Evolutionary conservation across 2,797 vertebrate genomes (phyloP), one percentile per base, ranked within the genome.

Genomic region (Cossypha heuglini): DNA sequence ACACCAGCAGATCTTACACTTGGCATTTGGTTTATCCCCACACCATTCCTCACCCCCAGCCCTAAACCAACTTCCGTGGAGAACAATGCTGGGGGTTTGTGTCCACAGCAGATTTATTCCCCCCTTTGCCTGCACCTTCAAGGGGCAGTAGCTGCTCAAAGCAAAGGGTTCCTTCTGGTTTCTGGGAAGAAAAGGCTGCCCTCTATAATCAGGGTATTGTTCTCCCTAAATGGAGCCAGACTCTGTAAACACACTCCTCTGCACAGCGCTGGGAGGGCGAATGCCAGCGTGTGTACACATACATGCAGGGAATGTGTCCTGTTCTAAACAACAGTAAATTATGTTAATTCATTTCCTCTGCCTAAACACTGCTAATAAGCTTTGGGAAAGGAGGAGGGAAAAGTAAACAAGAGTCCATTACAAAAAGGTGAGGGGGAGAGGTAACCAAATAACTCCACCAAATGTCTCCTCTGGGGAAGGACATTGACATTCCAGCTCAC

Each of bases 261-360:
- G 96, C 91, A 46, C 91, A 62, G 96, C 43, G 24, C 94, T 71
- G 96, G 95, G 83, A 96, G 97, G 96, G 96, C 68, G 62, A 97
- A 96, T 33, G 80, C 5, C 3, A 76, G 89, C 37, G 72, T 97
- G 98, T 97, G 98, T 51, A 40, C 2, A 28, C 14, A 35, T n/a
- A 76, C 87, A 97, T 59, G 98, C 96, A 95, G 96, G 97, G 96
- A 97, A 97, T 98, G 97, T 97, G 98, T 95, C 98, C 97, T 96
- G 97, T 94, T 98, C 98, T 97, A 97, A 97, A 98, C 97, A 97
- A 94, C 98, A 97, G 98, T 98, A 98, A 98, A 98, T 99, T 98
- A 98, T 98, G 98, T 97, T 98, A 98, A 98, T 98, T 98, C 97
- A 98, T 98, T 98, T 98, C 98, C 98, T 98, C 97, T 94, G 91